Base-by-base conservation (phyloP, 1,140 invertebrate genomes). In the Phocides pigmalion region DNA sequence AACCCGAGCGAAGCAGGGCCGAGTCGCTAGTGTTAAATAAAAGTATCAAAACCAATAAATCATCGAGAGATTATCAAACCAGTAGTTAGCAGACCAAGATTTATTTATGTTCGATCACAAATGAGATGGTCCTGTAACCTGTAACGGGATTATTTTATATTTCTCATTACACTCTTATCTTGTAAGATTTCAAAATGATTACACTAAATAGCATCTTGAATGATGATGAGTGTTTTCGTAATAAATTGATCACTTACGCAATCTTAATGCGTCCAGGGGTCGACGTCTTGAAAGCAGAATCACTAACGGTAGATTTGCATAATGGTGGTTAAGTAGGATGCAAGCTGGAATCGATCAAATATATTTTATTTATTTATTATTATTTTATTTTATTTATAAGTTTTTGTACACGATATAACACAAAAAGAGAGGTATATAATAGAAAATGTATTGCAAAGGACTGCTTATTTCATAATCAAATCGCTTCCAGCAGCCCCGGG, bases 211-310 rank as follows among this genome's bases (percentile, higher is more conserved):
- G 17, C 8, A 42, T 22, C 19, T 20, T 54, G 37, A 54, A 41
- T 41, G 39, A 54, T 54, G 12, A 14, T 14, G 37, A 22, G 51
- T 54, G 2, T 15, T 15, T 41, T 39, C 37, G 5, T 58, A 44
- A 58, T 44, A 28, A 44, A 58, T 58, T 44, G 17, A 58, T 44
- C 11, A 58, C 39, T 58, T 58, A 58, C 20, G 20, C 53, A 25
- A 42, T 20, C 5, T 25, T 42, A 14, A n/a, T 28, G 11, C 22
- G 14, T 16, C 8, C n/a, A 16, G 11, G 53, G 39, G 39, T 56
- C 20, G n/a, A 32, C 22, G 39, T 28, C 19, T 39, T 56, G 25
- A 17, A 53, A 25, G 22, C 20, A 42, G 39, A 25, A 11, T 44
- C 39, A 42, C 17, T 56, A 25, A 39, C 20, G 39, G 53, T 44